Base-by-base conservation (phyloP, 2,797 vertebrate species). In the Buphagus erythrorhynchus region DNA sequence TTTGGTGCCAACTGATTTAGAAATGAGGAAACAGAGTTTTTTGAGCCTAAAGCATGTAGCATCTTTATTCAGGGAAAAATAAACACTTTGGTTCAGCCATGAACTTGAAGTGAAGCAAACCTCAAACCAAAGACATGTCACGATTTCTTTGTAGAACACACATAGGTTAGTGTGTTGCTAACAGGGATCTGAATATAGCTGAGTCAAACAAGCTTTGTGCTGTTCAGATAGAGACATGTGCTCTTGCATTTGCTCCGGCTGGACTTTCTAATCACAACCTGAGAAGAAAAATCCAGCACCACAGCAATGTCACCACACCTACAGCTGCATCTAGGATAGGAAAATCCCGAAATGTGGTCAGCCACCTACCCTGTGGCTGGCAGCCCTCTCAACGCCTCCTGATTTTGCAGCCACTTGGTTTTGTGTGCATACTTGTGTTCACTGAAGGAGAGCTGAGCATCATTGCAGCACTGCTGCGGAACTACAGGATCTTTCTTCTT, bases 261-360 rank as follows among this genome's bases (percentile, higher is more conserved):
- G 36, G 8, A 61, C 49, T 82, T 87, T 59, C 55, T 89, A 52
- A 71, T 43, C 26, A 45, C 20, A 67, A 21, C 6, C 26, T 9
- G 45, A 87, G 59, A 66, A 75, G 59, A 76, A 71, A 71, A 55
- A 79, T 20, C 7, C 38, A 86, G 33, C 17, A 31, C 69, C 36
- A 31, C 18, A 78, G 65, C 45, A 65, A 43, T 0, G 0, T 61
- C 82, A 77, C 14, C 35, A 91, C 38, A 31, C 21, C 42, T 62
- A 84, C 40, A 54, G 22, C 19, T 84, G 35, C 28, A 33, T 16
- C 29, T 33, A 62, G 48, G 36, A 21, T 1, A 76, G 19, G 17
- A 65, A 87, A 87, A 80, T 10, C 13, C n/a, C 33, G 33, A 52
- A 57, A 51, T 0, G 1, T 38, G 33, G 10, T 31, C 0, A 0